These are phyloP conservation scores for Zoanthus solanderi DNA, from an alignment of 92 coral and sea anemone genomes.

Conservation along the genomic window DNA sequence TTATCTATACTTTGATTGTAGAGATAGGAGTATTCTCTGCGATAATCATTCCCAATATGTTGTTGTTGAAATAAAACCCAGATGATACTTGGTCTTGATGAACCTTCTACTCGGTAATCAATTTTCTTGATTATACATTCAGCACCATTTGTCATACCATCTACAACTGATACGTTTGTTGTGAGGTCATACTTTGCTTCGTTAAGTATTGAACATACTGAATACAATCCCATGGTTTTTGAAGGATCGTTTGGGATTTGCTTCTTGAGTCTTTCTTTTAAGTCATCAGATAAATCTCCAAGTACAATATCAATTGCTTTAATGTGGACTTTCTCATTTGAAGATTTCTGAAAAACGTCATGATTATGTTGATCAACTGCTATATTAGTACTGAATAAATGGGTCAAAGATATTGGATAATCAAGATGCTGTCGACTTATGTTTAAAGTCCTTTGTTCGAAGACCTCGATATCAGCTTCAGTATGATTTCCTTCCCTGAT, in stretches of 20 bases:
- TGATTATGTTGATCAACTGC: conserved; percentile 59
- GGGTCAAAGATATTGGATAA: conserved; percentile 51
- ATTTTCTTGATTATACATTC: conserved; percentile 68
- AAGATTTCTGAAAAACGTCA: conserved; percentile 24
- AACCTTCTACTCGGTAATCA: conserved; percentile 68
- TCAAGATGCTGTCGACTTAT: conserved; percentile 40
- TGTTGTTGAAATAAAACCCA: conserved; percentile 66
- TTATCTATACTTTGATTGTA: conserved; percentile 43
- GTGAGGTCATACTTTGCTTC: conserved; percentile 73
- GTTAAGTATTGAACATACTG: conserved; percentile 45
- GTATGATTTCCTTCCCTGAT: conserved; percentile 79
- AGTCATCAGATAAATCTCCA: conserved; percentile 68
- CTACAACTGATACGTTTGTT: conserved; percentile 65
- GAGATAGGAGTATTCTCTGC: conserved; percentile 57
- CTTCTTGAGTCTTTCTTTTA: conserved; percentile 62
- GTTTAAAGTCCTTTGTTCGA: conserved; percentile 54
- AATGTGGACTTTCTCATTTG: conserved; percentile 58
- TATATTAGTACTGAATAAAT: conserved; percentile 66
- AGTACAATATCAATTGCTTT: conserved; percentile 66
- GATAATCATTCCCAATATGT: conserved; percentile 56
- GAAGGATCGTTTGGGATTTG: conserved; percentile 66
- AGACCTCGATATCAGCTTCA: conserved; percentile 53
- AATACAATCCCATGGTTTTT: conserved; percentile 68
- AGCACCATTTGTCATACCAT: conserved; percentile 83
- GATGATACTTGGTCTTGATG: conserved; percentile 73